Evolutionary conservation across 2,113 vertebrate genomes (phyloP).

Genomic region (Cottus gobio): DNA sequence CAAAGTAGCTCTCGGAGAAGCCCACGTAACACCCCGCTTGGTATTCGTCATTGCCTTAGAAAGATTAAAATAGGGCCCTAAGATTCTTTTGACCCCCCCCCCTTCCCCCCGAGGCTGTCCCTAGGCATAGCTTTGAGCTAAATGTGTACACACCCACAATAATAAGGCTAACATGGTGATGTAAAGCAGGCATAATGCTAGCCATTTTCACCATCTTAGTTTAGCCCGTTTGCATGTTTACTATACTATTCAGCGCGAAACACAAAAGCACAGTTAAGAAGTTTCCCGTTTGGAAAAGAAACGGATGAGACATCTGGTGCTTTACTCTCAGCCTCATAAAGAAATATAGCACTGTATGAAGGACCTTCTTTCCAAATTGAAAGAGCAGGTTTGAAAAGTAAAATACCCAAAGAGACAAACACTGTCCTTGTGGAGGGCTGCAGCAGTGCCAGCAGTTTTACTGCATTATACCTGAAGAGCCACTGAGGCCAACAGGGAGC

Average conservation of each 20-base stretch:
- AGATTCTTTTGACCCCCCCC: neutral
- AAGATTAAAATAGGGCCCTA: neutral
- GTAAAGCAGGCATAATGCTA: neutral
- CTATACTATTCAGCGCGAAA: too few species aligned
- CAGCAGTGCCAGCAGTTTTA: slow-evolving; percentile 30
- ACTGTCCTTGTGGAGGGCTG: slow-evolving; percentile 2
- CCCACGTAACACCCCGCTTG: neutral
- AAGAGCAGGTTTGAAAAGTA: slow-evolving; percentile 30
- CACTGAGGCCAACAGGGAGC: slow-evolving; percentile 36
- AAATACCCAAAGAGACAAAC: slow-evolving; percentile 14
- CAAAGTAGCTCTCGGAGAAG: neutral
- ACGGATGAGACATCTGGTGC: neutral
- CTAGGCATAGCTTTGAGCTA: neutral
- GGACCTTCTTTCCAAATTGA: slow-evolving; percentile 5
- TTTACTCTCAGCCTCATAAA: neutral
- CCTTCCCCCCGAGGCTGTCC: neutral
- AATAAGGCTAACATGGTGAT: neutral
- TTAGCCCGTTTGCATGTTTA: neutral
- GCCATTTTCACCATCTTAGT: neutral
- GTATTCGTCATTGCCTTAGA: too few species aligned
- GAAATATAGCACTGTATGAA: neutral
- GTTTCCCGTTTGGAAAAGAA: neutral
- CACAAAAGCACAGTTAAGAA: neutral
- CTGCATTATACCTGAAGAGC: slow-evolving; percentile 54
- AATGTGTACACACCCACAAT: neutral